A percentile compares a stretch with the other conserved stretches of the same genome.
phyloP scores from a whole-genome alignment of 1,140 invertebrate species.

The Scylla paramamosain region DNA sequence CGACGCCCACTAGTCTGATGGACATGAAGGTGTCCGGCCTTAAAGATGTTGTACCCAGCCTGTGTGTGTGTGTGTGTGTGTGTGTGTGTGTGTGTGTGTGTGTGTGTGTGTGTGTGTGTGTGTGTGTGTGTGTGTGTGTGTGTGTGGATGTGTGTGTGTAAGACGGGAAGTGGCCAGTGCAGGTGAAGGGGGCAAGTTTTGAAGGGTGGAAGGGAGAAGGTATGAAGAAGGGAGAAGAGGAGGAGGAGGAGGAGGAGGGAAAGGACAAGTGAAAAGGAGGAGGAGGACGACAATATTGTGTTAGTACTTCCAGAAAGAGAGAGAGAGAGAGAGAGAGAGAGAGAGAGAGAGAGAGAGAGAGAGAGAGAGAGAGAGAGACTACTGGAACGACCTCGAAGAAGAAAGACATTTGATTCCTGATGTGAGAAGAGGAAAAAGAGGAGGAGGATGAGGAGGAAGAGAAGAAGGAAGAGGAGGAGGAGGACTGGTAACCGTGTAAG shows the following conservation, averaged over 20 bases:
- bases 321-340: not conserved
- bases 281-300: too few species aligned
- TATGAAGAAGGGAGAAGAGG: not conserved
- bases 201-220: not conserved
- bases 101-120: not conserved
- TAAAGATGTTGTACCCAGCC: slow-evolving; percentile 7
- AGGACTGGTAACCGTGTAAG: not conserved
- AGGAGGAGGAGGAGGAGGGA: too few species aligned
- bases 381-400: not conserved
- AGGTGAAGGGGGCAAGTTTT: not conserved
- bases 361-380: not conserved
- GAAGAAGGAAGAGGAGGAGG: not conserved
- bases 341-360: not conserved
- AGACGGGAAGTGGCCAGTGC: not conserved
- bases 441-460: not conserved
- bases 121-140: not conserved
- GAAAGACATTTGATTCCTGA: not conserved
- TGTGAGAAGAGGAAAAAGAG: not conserved
- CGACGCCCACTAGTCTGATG: not conserved
- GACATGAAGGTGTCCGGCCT: slow-evolving; percentile 15
- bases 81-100: not conserved
- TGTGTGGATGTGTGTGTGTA: not conserved
- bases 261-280: too few species aligned
- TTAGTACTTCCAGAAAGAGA: too few species aligned
- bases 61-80: too few species aligned